Percentiles rank a stretch among this genome's conserved stretches.
Conservation (phyloP, 2,888 invertebrate species). For the Drosophila tripunctata region DNA sequence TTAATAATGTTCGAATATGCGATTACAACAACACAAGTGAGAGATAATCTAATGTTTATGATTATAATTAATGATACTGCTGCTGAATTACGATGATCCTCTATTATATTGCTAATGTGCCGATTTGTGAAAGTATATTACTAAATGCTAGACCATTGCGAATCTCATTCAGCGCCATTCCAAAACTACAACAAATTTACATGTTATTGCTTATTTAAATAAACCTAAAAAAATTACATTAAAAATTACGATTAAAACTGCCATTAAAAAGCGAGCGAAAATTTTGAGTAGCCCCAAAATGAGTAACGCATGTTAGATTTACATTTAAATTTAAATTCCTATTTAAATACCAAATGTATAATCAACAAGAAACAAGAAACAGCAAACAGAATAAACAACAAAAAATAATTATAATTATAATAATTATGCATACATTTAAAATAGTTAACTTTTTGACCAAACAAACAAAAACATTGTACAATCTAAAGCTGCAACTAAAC, state of each 20-base stretch:
- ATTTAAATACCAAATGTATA: neutral
- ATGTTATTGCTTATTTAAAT: slow-evolving; percentile 57
- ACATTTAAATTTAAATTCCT: neutral
- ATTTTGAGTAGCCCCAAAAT: slow-evolving; percentile 12
- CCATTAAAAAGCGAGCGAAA: slow-evolving; percentile 47
- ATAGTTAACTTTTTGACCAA: slow-evolving; percentile 35
- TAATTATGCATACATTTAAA: slow-evolving; percentile 14
- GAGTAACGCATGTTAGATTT: neutral
- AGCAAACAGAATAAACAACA: slow-evolving; percentile 7
- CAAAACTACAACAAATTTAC: slow-evolving; percentile 60
- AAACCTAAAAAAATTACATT: slow-evolving; percentile 16
- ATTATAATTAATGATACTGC: slow-evolving; percentile 25
- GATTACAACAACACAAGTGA: slow-evolving; percentile 37
- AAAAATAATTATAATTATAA: slow-evolving; percentile 11
- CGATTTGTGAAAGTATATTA: slow-evolving; percentile 28
- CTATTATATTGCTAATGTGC: slow-evolving; percentile 25
- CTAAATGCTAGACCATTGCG: slow-evolving; percentile 38
- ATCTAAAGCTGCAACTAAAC: slow-evolving; percentile 43
- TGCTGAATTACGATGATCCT: slow-evolving; percentile 17
- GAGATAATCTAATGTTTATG: slow-evolving; percentile 20
- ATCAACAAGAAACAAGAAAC: neutral
- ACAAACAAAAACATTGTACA: slow-evolving; percentile 21
- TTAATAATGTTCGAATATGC: slow-evolving; percentile 56
- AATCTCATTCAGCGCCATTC: slow-evolving; percentile 63
- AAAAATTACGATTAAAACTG: slow-evolving; percentile 53